Conservation (phyloP, 2,113 vertebrate genomes). For the Atractosteus spatula region DNA sequence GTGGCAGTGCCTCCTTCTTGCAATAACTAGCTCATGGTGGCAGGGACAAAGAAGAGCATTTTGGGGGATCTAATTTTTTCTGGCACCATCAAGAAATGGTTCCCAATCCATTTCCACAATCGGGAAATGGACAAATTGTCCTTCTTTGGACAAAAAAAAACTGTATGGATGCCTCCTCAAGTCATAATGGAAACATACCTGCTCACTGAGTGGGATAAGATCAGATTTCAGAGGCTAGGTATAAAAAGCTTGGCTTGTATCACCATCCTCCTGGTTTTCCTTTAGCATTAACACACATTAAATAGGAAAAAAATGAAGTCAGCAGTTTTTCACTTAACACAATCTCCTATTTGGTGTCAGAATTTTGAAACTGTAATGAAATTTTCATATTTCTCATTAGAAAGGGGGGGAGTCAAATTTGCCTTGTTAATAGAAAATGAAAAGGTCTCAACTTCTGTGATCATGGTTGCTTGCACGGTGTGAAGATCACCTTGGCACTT, state of each 20-base stretch:
- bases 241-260: neutral
- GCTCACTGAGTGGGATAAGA: too few species aligned
- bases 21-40: too few species aligned
- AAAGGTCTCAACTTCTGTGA: constrained; percentile 1
- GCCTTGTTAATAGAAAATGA: constrained; percentile 10
- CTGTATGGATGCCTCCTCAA: too few species aligned
- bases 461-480: neutral
- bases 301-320: neutral
- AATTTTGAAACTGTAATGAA: constrained; percentile 1
- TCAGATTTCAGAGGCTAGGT: neutral
- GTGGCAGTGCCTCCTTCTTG: too few species aligned
- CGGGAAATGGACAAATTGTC: too few species aligned
- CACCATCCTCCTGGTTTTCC: neutral
- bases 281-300: neutral
- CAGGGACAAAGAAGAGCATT: too few species aligned
- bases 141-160: too few species aligned
- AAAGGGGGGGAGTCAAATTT: constrained; percentile 6
- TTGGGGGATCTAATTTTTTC: too few species aligned
- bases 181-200: too few species aligned
- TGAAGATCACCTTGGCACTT: constrained; percentile 3
- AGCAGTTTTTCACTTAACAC: neutral
- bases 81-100: too few species aligned
- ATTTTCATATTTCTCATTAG: constrained; percentile 11
- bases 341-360: neutral
- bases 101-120: too few species aligned